phyloP scores from a whole-genome alignment of 2,888 invertebrate species.

The Megalurothrips usitatus region DNA sequence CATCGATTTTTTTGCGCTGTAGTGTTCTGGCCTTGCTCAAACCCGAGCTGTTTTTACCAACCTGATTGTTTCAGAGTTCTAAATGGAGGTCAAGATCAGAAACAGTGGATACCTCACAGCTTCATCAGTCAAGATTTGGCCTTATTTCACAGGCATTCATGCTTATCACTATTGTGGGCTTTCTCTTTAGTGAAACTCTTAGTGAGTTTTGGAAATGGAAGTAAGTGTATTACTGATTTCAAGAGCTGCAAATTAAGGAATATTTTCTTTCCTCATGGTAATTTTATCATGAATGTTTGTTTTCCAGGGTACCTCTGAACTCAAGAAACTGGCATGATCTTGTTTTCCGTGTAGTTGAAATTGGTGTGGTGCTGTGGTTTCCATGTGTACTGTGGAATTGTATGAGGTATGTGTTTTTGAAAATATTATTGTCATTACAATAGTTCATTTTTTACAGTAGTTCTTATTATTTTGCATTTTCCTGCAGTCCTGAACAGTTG shows the following conservation, averaged over 20 bases:
- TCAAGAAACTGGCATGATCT: conserved; percentile 91
- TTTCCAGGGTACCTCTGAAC: conserved; percentile 71
- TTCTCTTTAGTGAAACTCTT: conserved; percentile 84
- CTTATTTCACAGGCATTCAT: conserved; percentile 85
- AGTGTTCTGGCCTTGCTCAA: not conserved
- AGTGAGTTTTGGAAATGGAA: conserved; percentile 92
- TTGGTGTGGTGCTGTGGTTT: conserved; percentile 91
- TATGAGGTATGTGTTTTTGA: conserved; percentile 56
- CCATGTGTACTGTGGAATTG: conserved; percentile 95
- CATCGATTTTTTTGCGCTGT: not conserved
- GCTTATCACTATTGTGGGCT: conserved; percentile 82
- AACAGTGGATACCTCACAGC: conserved; percentile 72
- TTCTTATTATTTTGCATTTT: conserved; percentile 1
- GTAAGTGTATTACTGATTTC: conserved; percentile 51
- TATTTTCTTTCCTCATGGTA: conserved; percentile 28
- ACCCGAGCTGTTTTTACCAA: conserved; percentile 28
- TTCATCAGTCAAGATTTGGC: conserved; percentile 86
- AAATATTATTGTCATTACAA: conserved; percentile 16
- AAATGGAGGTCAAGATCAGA: conserved; percentile 22
- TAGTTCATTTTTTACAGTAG: conserved; percentile 28
- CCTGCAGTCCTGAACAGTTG: conserved; percentile 68
- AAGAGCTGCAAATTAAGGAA: not conserved
- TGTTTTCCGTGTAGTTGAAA: conserved; percentile 84
- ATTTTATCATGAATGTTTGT: conserved; percentile 33
- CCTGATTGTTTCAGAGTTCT: conserved; percentile 44